Conservation (phyloP, 2,888 invertebrate species). For the Trissolcus brochymenae region DNA sequence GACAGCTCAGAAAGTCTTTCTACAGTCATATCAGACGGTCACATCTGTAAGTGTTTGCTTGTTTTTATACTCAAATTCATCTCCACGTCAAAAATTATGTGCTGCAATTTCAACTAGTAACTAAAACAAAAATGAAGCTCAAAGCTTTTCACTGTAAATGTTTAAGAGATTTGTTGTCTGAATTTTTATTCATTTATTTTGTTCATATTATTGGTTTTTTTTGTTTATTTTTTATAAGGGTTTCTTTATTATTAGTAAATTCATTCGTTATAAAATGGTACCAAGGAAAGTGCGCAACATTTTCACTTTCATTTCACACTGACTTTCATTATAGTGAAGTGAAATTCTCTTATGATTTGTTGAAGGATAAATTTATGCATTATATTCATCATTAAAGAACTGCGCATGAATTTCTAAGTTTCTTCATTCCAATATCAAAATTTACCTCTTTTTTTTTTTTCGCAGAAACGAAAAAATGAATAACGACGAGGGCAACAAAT, state of each 20-base stretch:
- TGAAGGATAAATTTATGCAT: constrained; percentile 11
- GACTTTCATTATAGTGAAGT: constrained; percentile 17
- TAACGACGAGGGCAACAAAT: constrained; percentile 64
- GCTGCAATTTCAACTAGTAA: too few relatives aligned
- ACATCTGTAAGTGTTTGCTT: constrained; percentile 60
- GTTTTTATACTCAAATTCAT: not conserved
- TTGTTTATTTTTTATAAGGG: not conserved
- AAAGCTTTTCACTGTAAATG: too few relatives aligned
- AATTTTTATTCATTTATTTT: too few relatives aligned
- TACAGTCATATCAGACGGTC: constrained; percentile 67
- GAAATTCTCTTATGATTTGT: not conserved
- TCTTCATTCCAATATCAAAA: too few relatives aligned
- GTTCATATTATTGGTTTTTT: too few relatives aligned
- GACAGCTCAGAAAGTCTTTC: constrained; percentile 12
- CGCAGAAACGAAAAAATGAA: constrained; percentile 67
- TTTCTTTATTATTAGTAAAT: not conserved
- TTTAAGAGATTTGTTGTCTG: too few relatives aligned
- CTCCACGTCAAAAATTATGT: too few relatives aligned
- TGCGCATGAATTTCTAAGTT: too few relatives aligned
- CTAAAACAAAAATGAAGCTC: too few relatives aligned
- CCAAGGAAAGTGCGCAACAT: not conserved
- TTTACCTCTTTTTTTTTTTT: not conserved
- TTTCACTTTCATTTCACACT: constrained; percentile 19
- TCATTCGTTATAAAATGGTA: not conserved
- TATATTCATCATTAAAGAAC: not conserved